Conservation (phyloP, 2,888 invertebrate genomes). For the Chloroclysta siterata region DNA sequence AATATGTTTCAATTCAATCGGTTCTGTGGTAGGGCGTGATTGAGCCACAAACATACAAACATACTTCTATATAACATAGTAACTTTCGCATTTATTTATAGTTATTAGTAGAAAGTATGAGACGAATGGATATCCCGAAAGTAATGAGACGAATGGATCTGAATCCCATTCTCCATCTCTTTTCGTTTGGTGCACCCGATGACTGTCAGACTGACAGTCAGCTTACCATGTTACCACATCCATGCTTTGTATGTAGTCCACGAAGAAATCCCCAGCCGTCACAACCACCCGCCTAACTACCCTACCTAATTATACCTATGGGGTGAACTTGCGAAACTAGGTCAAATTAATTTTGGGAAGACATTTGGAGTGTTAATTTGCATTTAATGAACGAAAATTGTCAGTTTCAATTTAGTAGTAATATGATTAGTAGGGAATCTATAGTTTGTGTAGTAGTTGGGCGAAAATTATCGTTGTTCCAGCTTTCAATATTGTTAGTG, state of each 20-base stretch:
- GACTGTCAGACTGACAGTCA: not conserved
- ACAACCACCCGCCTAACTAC: conserved; percentile 11
- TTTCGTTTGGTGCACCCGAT: too few species aligned
- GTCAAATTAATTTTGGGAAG: conserved; percentile 35
- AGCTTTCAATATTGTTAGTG: not conserved
- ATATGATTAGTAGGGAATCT: conserved; percentile 5
- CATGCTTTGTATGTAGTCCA: conserved; percentile 11
- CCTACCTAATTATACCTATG: conserved; percentile 30
- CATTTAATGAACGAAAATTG: conserved; percentile 26
- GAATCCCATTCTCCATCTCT: too few species aligned
- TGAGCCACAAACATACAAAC: too few species aligned
- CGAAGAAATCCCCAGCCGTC: conserved; percentile 14
- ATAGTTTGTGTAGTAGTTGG: conserved; percentile 1
- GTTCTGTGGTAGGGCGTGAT: too few species aligned
- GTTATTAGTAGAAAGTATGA: too few species aligned
- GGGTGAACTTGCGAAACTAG: conserved; percentile 35
- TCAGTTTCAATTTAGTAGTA: conserved; percentile 20
- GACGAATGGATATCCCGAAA: too few species aligned
- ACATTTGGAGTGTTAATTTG: conserved; percentile 31
- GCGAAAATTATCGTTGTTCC: not conserved
- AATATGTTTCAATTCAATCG: too few species aligned
- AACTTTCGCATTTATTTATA: too few species aligned
- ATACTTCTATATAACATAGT: too few species aligned
- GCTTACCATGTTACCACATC: conserved; percentile 7
- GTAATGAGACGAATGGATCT: too few species aligned